phyloP scores from a whole-genome alignment of 2,797 vertebrate species.

The Molossus molossus region DNA sequence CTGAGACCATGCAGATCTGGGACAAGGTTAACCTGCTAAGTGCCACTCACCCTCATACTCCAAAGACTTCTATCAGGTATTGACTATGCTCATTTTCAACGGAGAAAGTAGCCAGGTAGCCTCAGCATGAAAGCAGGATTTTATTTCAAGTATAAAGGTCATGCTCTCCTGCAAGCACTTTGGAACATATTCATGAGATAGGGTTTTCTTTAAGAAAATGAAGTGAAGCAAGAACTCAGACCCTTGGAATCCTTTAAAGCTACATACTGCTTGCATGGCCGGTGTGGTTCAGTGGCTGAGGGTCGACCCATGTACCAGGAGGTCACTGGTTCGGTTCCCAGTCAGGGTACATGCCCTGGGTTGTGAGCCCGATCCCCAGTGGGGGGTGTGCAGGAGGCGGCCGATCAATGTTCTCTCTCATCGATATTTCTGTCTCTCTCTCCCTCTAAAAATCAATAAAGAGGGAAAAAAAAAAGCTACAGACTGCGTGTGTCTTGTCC shows the following conservation, averaged over 20 bases:
- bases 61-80: not conserved
- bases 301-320: no score
- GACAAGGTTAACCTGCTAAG: slow-evolving; percentile 71
- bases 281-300: no score
- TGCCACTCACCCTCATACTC: not conserved
- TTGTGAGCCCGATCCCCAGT: no score
- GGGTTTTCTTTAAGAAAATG: not conserved
- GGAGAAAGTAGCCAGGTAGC: not conserved
- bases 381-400: no score
- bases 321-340: no score
- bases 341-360: no score
- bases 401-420: no score
- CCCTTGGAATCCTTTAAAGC: not conserved
- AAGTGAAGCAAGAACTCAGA: not conserved
- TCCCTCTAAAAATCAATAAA: no score
- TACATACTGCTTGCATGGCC: not conserved
- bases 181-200: not conserved
- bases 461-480: not conserved
- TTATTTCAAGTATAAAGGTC: not conserved
- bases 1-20: not conserved
- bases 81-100: accelerated
- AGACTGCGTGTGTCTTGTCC: not conserved
- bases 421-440: no score
- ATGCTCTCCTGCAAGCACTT: not conserved
- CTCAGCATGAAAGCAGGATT: not conserved